A percentile compares a stretch with the other conserved stretches of the same genome.
These are phyloP conservation scores for Psylliodes chrysocephalus DNA, from an alignment of 2,888 invertebrate species.

Conservation along the genomic window DNA sequence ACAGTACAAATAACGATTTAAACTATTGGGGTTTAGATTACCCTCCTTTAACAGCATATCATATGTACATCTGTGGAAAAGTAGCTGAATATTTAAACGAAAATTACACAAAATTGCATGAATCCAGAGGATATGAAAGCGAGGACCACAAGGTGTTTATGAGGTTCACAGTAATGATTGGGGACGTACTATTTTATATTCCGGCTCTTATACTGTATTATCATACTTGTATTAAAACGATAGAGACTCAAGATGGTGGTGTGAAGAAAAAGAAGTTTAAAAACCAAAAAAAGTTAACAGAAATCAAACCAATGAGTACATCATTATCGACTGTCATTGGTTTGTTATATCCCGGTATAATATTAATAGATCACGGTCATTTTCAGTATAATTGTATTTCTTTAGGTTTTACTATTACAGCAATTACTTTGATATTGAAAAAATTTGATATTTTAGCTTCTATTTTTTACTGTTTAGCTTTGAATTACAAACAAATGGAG, in stretches of 20 bases:
- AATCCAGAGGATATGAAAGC: slow-evolving; percentile 89
- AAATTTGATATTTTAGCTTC: slow-evolving; percentile 74
- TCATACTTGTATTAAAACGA: slow-evolving; percentile 44
- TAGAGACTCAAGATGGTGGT: slow-evolving; percentile 31
- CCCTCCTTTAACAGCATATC: slow-evolving; percentile 97
- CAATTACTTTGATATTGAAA: slow-evolving; percentile 73
- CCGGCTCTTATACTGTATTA: slow-evolving; percentile 71
- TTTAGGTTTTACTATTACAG: slow-evolving; percentile 84
- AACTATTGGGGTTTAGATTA: slow-evolving; percentile 99
- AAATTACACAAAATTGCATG: slow-evolving; percentile 79
- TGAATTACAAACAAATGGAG: slow-evolving; percentile 99
- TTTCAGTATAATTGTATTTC: slow-evolving; percentile 99
- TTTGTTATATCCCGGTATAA: slow-evolving; percentile 87
- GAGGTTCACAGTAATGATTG: slow-evolving; percentile 85
- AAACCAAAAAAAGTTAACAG: slow-evolving; percentile 35
- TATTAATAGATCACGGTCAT: slow-evolving; percentile 97
- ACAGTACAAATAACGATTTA: slow-evolving; percentile 86
- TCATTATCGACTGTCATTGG: slow-evolving; percentile 64
- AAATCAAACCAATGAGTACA: slow-evolving; percentile 50
- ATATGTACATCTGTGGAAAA: slow-evolving; percentile 84
- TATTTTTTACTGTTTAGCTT: slow-evolving; percentile 82
- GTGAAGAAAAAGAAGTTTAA: slow-evolving; percentile 43
- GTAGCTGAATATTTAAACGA: slow-evolving; percentile 77
- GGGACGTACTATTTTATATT: slow-evolving; percentile 84
- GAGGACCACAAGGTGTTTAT: slow-evolving; percentile 90